A percentile compares a stretch with the other conserved stretches of the same genome.
phyloP scores from a whole-genome alignment of 2,113 vertebrate species.

The Reinhardtius hippoglossoides region DNA sequence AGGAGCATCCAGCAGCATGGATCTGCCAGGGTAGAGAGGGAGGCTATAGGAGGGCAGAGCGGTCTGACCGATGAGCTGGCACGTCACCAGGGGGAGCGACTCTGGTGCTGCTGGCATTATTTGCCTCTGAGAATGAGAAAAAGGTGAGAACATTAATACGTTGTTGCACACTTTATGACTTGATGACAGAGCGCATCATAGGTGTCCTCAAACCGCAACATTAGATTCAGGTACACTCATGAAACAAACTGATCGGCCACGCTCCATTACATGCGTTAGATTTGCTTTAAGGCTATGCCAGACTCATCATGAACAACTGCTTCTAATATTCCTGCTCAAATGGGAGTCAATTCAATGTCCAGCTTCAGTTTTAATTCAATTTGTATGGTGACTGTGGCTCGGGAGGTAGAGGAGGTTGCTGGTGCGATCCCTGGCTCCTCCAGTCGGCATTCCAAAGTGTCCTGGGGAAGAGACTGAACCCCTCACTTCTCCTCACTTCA shows the following conservation, averaged over 20 bases:
- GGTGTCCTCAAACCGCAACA: not conserved
- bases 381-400: not conserved
- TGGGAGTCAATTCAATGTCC: not conserved
- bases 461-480: no score
- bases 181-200: not conserved
- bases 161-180: not conserved
- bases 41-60: conserved; percentile 85
- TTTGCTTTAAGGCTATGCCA: not conserved
- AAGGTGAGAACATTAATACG: conserved; percentile 21
- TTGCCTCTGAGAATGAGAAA: conserved; percentile 85
- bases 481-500: no score
- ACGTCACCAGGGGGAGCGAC: conserved; percentile 91
- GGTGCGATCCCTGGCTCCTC: no score
- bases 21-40: conserved; percentile 94
- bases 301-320: not conserved
- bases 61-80: conserved; percentile 91
- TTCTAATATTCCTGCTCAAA: not conserved
- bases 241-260: not conserved
- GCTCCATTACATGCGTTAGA: not conserved
- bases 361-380: not conserved
- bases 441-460: no score
- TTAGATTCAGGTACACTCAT: not conserved
- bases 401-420: no score
- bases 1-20: conserved; percentile 91
- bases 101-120: conserved; percentile 97